Conservation (phyloP, 2,797 vertebrate genomes). For the Tapera naevia region DNA sequence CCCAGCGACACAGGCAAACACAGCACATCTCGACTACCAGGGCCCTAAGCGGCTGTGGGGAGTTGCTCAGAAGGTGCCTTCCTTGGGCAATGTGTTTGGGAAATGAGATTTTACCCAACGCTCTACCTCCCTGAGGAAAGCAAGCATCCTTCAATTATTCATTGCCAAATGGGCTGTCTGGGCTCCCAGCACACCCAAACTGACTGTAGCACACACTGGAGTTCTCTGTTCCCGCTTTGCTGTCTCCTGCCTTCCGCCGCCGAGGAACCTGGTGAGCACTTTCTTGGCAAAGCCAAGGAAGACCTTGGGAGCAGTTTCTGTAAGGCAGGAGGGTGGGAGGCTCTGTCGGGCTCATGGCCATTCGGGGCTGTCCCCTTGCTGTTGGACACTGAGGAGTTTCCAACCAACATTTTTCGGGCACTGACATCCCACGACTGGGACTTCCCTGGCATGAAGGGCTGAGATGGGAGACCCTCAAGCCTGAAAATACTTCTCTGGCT, state of each 20-base stretch:
- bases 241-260: not conserved
- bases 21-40: rapidly evolving
- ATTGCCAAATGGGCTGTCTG: not conserved
- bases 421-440: rapidly evolving
- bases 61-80: not conserved
- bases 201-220: rapidly evolving
- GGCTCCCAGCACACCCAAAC: not conserved
- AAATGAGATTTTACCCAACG: constrained; percentile 32
- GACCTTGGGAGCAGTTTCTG: not conserved
- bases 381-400: not conserved
- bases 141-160: constrained; percentile 31
- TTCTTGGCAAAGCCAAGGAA: rapidly evolving
- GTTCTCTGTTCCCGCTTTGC: not conserved
- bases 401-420: not conserved
- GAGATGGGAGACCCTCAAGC: not conserved
- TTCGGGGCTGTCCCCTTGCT: not conserved
- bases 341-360: rapidly evolving
- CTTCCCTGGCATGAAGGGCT: not conserved
- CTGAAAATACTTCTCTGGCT: not conserved
- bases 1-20: rapidly evolving
- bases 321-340: not conserved
- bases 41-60: not conserved
- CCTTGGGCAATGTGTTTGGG: constrained; percentile 40
- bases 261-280: rapidly evolving
- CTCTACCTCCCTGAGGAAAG: constrained; percentile 18